phyloP scores from a whole-genome alignment of 2,113 vertebrate genomes.

The Cervus canadensis region DNA sequence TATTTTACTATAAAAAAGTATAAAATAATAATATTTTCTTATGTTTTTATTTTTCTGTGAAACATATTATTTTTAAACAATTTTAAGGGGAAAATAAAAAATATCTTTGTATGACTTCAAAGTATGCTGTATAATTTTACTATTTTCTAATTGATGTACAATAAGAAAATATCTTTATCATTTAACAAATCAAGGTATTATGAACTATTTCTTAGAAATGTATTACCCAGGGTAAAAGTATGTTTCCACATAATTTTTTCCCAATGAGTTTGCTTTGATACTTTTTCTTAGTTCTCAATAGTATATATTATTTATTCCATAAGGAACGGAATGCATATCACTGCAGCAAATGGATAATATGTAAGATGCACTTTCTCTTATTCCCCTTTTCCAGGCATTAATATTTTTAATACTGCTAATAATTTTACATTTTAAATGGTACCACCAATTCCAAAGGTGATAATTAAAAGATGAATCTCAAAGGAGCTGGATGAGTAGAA shows the following conservation, averaged over 20 bases:
- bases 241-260: background rate
- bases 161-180: background rate
- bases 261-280: background rate
- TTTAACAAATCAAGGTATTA: background rate
- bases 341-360: background rate
- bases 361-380: background rate
- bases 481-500: background rate
- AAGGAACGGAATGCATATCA: background rate
- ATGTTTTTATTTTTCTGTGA: background rate
- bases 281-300: background rate
- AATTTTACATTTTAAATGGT: background rate
- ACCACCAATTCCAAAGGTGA: background rate
- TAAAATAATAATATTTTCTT: background rate
- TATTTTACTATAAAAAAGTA: background rate
- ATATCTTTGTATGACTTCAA: background rate
- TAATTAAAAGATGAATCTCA: background rate
- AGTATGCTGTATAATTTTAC: background rate
- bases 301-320: background rate
- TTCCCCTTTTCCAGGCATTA: background rate
- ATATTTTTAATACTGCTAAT: background rate
- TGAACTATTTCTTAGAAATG: background rate
- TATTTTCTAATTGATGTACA: background rate
- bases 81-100: background rate
- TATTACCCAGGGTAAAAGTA: background rate
- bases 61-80: background rate